Percentiles rank a stretch among this genome's conserved stretches.
phyloP scores from a whole-genome alignment of 37 sponge, comb jelly and placozoan species.

The Halichondria panicea region DNA sequence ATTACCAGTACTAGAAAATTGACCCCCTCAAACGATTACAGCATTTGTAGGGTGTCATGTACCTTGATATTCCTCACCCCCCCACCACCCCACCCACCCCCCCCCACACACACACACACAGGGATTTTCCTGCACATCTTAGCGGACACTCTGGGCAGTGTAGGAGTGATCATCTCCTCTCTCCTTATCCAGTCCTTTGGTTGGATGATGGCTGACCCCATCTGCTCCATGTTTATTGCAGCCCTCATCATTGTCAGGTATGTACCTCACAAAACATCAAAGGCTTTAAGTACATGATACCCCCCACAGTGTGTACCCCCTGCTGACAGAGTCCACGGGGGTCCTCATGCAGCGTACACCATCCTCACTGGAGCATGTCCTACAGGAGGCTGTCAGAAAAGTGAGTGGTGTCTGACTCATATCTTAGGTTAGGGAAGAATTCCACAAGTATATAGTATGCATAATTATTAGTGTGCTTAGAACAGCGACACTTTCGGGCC shows the following conservation, averaged over 20 bases:
- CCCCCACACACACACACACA: constrained; percentile 2
- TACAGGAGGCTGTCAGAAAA: constrained; percentile 53
- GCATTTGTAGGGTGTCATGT: background rate
- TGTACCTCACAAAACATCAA: background rate
- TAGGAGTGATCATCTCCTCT: constrained; percentile 91
- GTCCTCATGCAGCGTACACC: constrained; percentile 83
- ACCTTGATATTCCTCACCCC: background rate
- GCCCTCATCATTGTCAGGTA: constrained; percentile 79
- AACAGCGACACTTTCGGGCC: too few species aligned
- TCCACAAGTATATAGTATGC: too few species aligned
- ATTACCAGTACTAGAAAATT: background rate
- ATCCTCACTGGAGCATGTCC: constrained; percentile 43
- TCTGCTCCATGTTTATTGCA: constrained; percentile 91
- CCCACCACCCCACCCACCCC: background rate
- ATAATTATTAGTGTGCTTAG: too few species aligned
- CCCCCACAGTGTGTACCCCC: constrained; percentile 73
- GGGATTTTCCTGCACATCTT: constrained; percentile 89
- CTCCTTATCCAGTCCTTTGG: constrained; percentile 72
- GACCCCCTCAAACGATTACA: background rate
- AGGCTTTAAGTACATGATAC: background rate
- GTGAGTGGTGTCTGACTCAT: too few species aligned
- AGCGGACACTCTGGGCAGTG: constrained; percentile 92
- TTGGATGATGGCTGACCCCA: constrained; percentile 91
- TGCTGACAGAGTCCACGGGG: constrained; percentile 75
- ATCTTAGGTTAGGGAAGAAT: too few species aligned